Base-by-base conservation (phyloP, 2,113 vertebrate genomes). In the Urocynchramus pylzowi region DNA sequence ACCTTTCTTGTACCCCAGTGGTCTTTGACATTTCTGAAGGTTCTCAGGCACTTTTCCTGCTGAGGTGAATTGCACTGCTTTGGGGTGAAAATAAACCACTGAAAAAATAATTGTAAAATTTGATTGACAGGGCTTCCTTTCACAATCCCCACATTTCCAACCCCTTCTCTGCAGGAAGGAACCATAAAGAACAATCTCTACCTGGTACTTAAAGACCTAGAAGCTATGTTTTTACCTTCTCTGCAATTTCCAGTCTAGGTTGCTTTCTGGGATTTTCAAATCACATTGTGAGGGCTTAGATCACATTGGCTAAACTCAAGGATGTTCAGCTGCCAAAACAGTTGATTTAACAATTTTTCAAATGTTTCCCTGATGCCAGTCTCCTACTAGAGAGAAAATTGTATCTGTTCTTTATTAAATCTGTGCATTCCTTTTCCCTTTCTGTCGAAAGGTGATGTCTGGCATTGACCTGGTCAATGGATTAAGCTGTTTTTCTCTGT, bases 81-180 rank as follows among this genome's bases (percentile, higher is more conserved):
- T 93, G 69, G 82, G 86, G 60, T 92, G 74, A 93, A 96, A 96
- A 96, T 56, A 96, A 94, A 85, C 41, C 24, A 65, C 41, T 80
- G 90, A 56, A 93, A 90, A 93, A 95, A 92, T 69, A 92, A 89
- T 95, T 81, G 83, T 89, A 91, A 96, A 82, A 75, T 91, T 67
- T 91, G 93, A 96, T 97, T 94, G 94, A 84, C 93, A 86, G 84
- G 65, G 47, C 56, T 91, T 89, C 53, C 42, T 84, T 96, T 93
- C 81, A 88, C 61, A 90, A 21, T 73, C 42, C 23, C 35, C 2
- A 2, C 77, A 79, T 93, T 93, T 93, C 82, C 87, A 86, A 26
- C 87, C 92, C 87, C 81, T 96, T 83, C 89, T 96, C 89, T 2
- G 7, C 83, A 52, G 91, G 87, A 97, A 90, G 80, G 90, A 94